A percentile compares a stretch with the other conserved stretches of the same genome.
Conservation (phyloP, 2,888 invertebrate species). For the Tridacna crocea region DNA sequence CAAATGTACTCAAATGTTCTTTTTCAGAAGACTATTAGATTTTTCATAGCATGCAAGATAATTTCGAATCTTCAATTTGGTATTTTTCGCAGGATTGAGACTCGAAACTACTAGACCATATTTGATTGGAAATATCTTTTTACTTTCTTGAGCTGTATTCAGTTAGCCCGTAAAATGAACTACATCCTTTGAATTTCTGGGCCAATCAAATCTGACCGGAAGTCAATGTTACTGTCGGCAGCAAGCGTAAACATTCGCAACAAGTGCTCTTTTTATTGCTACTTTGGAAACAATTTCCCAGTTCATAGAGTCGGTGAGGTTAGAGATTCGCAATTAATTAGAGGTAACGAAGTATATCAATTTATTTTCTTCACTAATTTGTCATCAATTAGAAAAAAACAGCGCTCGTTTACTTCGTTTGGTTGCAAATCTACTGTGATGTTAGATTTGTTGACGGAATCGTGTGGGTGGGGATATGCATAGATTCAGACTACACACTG, state of each 20-base stretch:
- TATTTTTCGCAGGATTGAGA: too few relatives aligned
- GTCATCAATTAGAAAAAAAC: neutral
- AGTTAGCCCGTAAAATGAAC: slow-evolving; percentile 7
- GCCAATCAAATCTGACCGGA: slow-evolving; percentile 58
- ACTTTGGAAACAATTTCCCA: neutral
- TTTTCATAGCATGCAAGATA: too few relatives aligned
- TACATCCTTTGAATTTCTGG: neutral
- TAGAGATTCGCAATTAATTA: neutral
- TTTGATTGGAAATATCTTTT: too few relatives aligned
- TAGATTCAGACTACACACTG: too few relatives aligned
- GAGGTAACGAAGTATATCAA: too few relatives aligned
- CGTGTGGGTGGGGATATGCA: too few relatives aligned
- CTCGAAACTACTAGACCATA: too few relatives aligned
- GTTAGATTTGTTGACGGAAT: neutral
- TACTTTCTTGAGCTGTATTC: too few relatives aligned
- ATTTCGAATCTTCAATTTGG: too few relatives aligned
- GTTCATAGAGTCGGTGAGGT: neutral
- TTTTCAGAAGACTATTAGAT: too few relatives aligned
- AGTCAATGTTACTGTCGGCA: slow-evolving; percentile 58
- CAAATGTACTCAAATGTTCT: too few relatives aligned
- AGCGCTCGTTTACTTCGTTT: neutral
- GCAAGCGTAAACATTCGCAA: slow-evolving; percentile 66
- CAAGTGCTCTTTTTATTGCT: slow-evolving; percentile 44
- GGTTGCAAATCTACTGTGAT: neutral
- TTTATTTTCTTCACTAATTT: too few relatives aligned